Percentiles rank a stretch among this genome's conserved stretches.
Evolutionary conservation across 1,140 invertebrate species (phyloP).

Genomic region (Papilio helenus): DNA sequence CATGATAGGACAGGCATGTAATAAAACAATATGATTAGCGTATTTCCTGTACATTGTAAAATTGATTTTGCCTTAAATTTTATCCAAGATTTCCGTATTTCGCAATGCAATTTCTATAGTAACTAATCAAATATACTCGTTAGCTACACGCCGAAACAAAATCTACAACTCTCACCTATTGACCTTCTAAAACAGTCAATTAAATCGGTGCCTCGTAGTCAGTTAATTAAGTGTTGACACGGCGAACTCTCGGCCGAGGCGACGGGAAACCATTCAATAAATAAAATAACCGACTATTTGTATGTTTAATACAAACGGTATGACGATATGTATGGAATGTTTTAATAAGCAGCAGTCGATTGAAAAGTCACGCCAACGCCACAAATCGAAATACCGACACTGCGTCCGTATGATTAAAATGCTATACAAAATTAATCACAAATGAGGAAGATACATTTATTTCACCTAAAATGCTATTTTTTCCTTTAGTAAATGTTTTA

Average conservation of each 20-base stretch:
- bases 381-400: constrained; percentile 8
- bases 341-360: constrained; percentile 29
- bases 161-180: constrained; percentile 21
- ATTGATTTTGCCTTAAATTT: background rate
- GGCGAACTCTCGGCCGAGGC: background rate
- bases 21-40: too few relatives aligned
- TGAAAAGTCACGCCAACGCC: constrained; percentile 28
- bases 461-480: too few relatives aligned
- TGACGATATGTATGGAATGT: constrained; percentile 27
- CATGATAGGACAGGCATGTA: too few relatives aligned
- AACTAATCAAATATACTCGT: background rate
- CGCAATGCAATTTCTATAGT: background rate
- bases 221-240: constrained; percentile 15
- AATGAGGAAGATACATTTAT: background rate
- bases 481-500: too few relatives aligned
- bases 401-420: background rate
- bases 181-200: constrained; percentile 18
- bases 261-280: constrained; percentile 20
- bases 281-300: constrained; percentile 21
- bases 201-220: background rate
- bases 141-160: constrained; percentile 9
- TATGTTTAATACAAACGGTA: constrained; percentile 29
- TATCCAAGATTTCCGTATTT: background rate
- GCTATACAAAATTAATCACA: background rate
- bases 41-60: too few relatives aligned